Percentiles rank a stretch among this genome's conserved stretches.
phyloP scores from a whole-genome alignment of 2,888 invertebrate species.

The Tinea pellionella region DNA sequence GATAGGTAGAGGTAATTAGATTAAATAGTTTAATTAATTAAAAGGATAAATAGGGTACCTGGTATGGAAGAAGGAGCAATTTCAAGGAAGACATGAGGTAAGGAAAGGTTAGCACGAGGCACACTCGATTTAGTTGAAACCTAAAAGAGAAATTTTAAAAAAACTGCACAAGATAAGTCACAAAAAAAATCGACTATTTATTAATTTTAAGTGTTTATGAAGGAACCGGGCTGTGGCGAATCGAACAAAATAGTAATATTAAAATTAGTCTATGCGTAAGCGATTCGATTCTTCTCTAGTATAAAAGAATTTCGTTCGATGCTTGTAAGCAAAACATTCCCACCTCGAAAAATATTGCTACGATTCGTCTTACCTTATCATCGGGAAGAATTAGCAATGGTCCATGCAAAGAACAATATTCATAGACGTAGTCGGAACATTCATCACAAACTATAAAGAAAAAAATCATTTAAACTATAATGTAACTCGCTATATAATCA shows the following conservation, averaged over 20 bases:
- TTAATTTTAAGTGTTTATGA: too few species aligned
- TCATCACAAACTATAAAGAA: slow-evolving; percentile 29
- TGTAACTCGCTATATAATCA: neutral
- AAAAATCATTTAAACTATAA: neutral
- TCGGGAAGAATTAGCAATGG: slow-evolving; percentile 37
- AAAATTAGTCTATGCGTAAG: too few species aligned
- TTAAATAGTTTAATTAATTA: too few species aligned
- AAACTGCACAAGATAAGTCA: too few species aligned
- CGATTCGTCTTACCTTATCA: slow-evolving; percentile 31
- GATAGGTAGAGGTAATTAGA: neutral
- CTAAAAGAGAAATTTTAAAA: too few species aligned
- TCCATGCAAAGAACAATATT: slow-evolving; percentile 43
- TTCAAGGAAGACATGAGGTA: slow-evolving; percentile 44
- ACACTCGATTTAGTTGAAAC: slow-evolving; percentile 21
- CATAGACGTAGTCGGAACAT: slow-evolving; percentile 37
- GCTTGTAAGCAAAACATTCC: too few species aligned
- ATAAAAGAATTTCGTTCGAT: too few species aligned
- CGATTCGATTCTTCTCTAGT: too few species aligned
- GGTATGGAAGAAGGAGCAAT: slow-evolving; percentile 43
- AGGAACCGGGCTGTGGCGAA: too few species aligned
- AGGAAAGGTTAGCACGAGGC: slow-evolving; percentile 47
- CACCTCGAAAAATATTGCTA: too few species aligned
- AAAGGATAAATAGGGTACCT: slow-evolving; percentile 25
- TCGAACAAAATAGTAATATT: too few species aligned
- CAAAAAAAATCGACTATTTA: too few species aligned